These are phyloP conservation scores for Mustelus asterias DNA, from an alignment of 2,113 vertebrate genomes.

Conservation along the genomic window DNA sequence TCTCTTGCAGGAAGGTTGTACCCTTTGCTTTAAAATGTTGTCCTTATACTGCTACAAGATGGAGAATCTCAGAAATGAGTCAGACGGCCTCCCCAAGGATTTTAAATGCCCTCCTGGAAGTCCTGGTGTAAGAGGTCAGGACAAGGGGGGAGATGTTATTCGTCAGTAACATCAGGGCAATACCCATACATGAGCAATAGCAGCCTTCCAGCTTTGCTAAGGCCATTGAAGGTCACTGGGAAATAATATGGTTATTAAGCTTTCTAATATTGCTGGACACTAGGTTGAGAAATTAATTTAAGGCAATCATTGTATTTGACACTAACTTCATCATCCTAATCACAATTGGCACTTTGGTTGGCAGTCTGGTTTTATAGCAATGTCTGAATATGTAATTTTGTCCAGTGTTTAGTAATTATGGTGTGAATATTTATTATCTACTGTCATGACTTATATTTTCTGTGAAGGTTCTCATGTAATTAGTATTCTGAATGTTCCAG, in stretches of 20 bases:
- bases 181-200: background rate
- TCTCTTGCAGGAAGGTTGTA: background rate
- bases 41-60: background rate
- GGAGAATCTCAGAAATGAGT: background rate
- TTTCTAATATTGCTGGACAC: background rate
- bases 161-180: background rate
- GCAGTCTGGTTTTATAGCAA: background rate
- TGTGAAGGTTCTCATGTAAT: background rate
- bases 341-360: background rate
- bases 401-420: background rate
- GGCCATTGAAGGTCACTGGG: background rate
- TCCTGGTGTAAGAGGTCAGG: background rate
- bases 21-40: background rate
- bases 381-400: background rate
- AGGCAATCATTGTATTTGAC: background rate
- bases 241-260: background rate
- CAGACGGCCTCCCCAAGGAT: background rate
- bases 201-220: background rate
- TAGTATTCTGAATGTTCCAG: background rate
- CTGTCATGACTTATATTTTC: background rate
- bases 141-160: background rate
- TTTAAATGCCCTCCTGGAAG: background rate
- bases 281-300: background rate
- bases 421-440: constrained; percentile 22
- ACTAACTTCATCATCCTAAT: background rate